Conservation (phyloP, 2,113 vertebrate genomes). For the Tychaedon coryphoeus region DNA sequence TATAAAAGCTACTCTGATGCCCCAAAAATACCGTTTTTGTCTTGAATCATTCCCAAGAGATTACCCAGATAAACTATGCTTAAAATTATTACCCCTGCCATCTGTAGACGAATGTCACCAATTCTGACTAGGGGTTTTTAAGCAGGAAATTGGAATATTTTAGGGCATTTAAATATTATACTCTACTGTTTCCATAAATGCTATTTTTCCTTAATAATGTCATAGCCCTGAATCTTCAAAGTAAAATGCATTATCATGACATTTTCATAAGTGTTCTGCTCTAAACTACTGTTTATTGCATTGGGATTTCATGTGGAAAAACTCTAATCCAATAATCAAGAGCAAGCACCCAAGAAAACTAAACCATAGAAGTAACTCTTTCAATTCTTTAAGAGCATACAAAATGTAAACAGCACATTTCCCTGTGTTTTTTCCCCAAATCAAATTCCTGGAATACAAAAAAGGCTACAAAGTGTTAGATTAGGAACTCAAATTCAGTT, state of each 20-base stretch:
- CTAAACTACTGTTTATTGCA: background rate
- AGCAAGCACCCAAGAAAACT: background rate
- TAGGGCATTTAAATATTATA: background rate
- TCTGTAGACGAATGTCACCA: background rate
- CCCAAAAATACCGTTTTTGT: accelerated
- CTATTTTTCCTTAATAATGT: background rate
- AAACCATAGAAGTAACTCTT: background rate
- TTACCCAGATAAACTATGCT: background rate
- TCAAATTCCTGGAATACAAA: background rate
- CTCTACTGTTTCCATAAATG: background rate
- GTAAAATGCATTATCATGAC: background rate
- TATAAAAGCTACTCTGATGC: background rate
- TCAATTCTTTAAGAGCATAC: background rate
- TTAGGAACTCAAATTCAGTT: background rate
- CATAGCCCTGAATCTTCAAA: background rate
- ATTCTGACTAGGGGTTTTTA: background rate
- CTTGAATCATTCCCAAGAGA: background rate
- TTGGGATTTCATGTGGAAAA: background rate
- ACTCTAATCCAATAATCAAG: background rate
- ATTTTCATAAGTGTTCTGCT: background rate
- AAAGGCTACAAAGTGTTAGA: background rate
- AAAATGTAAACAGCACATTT: background rate
- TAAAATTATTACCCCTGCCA: background rate
- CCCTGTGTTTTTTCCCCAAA: background rate
- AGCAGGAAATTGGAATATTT: background rate